Evolutionary conservation across 2,888 invertebrate species (phyloP).

Genomic region (Tetranychus truncatus): DNA sequence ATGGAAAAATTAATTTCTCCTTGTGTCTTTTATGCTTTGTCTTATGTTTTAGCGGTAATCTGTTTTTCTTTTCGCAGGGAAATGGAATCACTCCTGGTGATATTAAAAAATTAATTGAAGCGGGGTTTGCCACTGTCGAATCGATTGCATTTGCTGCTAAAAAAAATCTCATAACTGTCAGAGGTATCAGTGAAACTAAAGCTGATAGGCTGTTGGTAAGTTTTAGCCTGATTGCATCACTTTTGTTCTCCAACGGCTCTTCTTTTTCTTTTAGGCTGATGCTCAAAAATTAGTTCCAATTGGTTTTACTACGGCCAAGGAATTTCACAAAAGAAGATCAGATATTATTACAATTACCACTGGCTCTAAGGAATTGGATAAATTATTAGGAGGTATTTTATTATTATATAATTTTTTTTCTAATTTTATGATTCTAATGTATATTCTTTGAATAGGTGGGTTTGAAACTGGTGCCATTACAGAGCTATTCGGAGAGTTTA

Average conservation of each 20-base stretch:
- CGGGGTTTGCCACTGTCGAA: slow-evolving; percentile 85
- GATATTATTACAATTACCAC: slow-evolving; percentile 88
- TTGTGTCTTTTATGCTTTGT: background rate
- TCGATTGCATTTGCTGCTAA: slow-evolving; percentile 85
- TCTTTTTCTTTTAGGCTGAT: slow-evolving; percentile 41
- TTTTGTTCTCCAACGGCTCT: slow-evolving; percentile 22
- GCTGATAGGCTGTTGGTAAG: slow-evolving; percentile 67
- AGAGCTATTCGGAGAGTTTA: slow-evolving; percentile 93
- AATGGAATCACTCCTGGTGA: slow-evolving; percentile 77
- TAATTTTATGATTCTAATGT: background rate
- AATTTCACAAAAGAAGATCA: slow-evolving; percentile 79
- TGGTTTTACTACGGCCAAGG: slow-evolving; percentile 95
- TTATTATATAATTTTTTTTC: background rate
- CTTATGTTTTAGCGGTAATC: background rate
- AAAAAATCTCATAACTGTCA: slow-evolving; percentile 64
- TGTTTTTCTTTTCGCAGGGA: slow-evolving; percentile 40
- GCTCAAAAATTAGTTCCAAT: slow-evolving; percentile 83
- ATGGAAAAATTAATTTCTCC: background rate
- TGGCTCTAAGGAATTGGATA: slow-evolving; percentile 81
- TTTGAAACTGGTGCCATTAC: slow-evolving; percentile 97
- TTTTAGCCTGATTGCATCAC: slow-evolving; percentile 13
- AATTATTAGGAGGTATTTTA: slow-evolving; percentile 51
- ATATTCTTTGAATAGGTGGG: slow-evolving; percentile 42
- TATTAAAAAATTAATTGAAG: slow-evolving; percentile 77
- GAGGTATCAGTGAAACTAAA: slow-evolving; percentile 92